These are phyloP conservation scores for Deilephila porcellus DNA, from an alignment of 2,888 invertebrate species.

Conservation along the genomic window DNA sequence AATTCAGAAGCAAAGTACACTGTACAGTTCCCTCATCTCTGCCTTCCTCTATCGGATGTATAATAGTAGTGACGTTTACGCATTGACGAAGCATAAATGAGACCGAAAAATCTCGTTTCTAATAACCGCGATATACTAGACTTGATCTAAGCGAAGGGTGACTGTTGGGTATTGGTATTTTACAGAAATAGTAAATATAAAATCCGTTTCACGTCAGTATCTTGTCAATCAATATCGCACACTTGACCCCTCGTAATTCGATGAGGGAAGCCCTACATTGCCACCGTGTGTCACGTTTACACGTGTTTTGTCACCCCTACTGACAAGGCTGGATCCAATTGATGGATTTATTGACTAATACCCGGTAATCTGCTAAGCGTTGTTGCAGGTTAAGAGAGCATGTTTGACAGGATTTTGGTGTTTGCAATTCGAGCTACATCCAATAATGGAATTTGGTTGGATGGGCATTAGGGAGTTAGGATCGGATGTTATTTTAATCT, in stretches of 20 bases:
- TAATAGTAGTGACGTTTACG: too few relatives aligned
- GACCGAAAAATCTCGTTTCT: too few relatives aligned
- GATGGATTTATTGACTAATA: constrained; percentile 18
- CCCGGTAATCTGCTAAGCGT: constrained; percentile 14
- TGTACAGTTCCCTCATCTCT: too few relatives aligned
- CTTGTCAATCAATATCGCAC: constrained; percentile 41
- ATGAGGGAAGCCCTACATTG: constrained; percentile 51
- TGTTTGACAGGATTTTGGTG: constrained; percentile 16
- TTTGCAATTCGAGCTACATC: background rate
- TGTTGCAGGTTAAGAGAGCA: background rate
- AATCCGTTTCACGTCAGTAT: too few relatives aligned
- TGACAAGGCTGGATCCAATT: constrained; percentile 14
- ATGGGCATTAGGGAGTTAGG: background rate
- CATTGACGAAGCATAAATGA: too few relatives aligned
- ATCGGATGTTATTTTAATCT: too few relatives aligned
- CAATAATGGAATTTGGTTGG: background rate
- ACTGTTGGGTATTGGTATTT: too few relatives aligned
- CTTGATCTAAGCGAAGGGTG: too few relatives aligned
- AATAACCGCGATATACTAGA: too few relatives aligned
- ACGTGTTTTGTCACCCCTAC: constrained; percentile 36
- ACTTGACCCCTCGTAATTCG: constrained; percentile 51
- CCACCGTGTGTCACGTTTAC: constrained; percentile 45
- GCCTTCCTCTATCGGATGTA: too few relatives aligned
- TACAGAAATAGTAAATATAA: too few relatives aligned
- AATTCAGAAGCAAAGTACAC: too few relatives aligned